phyloP scores from a whole-genome alignment of 2,888 invertebrate genomes.

The Agrotis puta region DNA sequence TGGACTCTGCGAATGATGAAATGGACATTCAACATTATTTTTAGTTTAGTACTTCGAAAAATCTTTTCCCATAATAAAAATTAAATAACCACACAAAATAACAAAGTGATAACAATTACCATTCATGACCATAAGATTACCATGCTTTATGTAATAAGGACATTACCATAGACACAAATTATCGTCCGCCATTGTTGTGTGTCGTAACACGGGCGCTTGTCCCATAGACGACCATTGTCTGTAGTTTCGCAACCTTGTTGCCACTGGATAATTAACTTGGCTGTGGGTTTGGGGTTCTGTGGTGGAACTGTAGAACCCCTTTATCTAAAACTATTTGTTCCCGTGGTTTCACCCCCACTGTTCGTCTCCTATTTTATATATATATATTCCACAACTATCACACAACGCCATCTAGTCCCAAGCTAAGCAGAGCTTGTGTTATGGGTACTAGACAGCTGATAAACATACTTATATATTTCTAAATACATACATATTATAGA shows the following conservation, averaged over 20 bases:
- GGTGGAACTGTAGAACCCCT: not conserved
- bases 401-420: no score
- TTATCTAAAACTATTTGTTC: no score
- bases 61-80: not conserved
- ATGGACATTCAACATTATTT: no score
- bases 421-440: no score
- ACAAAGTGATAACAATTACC: slow-evolving; percentile 51
- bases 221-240: slow-evolving; percentile 72
- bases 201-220: slow-evolving; percentile 68
- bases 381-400: no score
- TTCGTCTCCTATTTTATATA: no score
- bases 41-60: no score
- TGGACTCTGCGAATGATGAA: no score
- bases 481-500: no score
- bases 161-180: slow-evolving; percentile 66
- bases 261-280: slow-evolving; percentile 63
- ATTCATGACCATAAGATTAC: slow-evolving; percentile 55
- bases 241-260: slow-evolving; percentile 67
- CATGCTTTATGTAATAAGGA: slow-evolving; percentile 64
- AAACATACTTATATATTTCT: no score
- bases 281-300: slow-evolving; percentile 48
- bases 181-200: slow-evolving; percentile 68
- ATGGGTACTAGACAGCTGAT: no score
- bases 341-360: no score
- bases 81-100: slow-evolving; percentile 38